Evolutionary conservation across 2,797 vertebrate species (phyloP).

Genomic region (Enteromius trimaculatus): DNA sequence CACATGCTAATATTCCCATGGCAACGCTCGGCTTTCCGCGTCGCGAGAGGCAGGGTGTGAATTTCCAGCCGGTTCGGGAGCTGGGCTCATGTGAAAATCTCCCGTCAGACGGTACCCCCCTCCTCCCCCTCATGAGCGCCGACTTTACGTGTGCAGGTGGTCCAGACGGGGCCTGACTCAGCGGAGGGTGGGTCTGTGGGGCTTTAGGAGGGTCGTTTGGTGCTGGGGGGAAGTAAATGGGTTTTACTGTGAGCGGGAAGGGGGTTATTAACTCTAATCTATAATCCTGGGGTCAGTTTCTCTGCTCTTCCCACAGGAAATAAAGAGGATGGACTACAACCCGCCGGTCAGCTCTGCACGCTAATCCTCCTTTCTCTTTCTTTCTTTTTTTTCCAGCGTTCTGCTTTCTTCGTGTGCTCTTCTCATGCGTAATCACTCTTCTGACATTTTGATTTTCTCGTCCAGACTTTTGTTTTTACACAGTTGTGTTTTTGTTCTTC

Average conservation of each 20-base stretch:
- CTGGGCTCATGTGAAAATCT: slow-evolving; percentile 80
- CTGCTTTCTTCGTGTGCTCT: slow-evolving; percentile 10
- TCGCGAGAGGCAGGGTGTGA: slow-evolving; percentile 66
- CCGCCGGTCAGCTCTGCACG: not conserved
- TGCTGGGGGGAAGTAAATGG: slow-evolving; percentile 39
- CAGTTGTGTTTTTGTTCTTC: slow-evolving; percentile 36
- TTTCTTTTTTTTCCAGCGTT: slow-evolving; percentile 49
- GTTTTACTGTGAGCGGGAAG: slow-evolving; percentile 53
- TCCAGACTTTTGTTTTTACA: slow-evolving; percentile 32
- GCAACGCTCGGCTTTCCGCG: slow-evolving; percentile 69
- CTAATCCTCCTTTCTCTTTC: slow-evolving; percentile 46
- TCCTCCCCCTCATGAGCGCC: slow-evolving; percentile 68
- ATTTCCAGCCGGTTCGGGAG: slow-evolving; percentile 56
- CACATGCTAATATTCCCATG: slow-evolving; percentile 76
- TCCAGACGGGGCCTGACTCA: slow-evolving; percentile 38
- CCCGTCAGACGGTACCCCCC: slow-evolving; percentile 64
- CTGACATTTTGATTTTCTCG: slow-evolving; percentile 25
- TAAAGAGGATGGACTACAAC: slow-evolving; percentile 47
- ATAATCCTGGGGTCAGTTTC: slow-evolving; percentile 69
- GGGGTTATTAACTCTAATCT: slow-evolving; percentile 44
- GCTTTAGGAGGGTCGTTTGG: slow-evolving; percentile 38
- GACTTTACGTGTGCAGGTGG: slow-evolving; percentile 73
- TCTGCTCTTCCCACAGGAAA: slow-evolving; percentile 76
- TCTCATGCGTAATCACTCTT: slow-evolving; percentile 38
- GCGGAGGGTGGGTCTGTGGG: slow-evolving; percentile 40